phyloP scores from a whole-genome alignment of 2,888 invertebrate genomes.

The Cinara cedri region DNA sequence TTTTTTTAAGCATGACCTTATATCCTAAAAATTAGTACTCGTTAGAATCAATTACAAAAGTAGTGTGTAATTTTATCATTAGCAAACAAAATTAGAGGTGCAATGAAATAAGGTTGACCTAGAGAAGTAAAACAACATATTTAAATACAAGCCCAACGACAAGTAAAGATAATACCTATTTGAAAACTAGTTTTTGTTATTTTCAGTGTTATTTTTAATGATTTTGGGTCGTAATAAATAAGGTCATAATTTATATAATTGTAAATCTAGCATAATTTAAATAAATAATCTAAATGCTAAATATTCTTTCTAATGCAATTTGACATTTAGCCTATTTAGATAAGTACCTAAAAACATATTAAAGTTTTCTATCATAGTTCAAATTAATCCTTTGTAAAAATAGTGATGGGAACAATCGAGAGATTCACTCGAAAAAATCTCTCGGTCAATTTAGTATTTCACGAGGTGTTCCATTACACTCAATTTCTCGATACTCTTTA shows the following conservation, averaged over 20 bases:
- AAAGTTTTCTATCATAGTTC: no score
- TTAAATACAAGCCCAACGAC: slow-evolving; percentile 13
- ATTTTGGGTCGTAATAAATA: slow-evolving; percentile 4
- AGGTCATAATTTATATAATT: not conserved
- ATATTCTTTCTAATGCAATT: no score
- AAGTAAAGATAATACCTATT: not conserved
- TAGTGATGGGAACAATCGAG: no score
- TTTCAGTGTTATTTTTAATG: slow-evolving; percentile 13
- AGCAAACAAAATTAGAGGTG: slow-evolving; percentile 1
- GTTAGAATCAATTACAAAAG: not conserved
- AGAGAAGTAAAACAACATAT: slow-evolving; percentile 5
- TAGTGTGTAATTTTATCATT: slow-evolving; percentile 2
- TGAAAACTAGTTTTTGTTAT: slow-evolving; percentile 23
- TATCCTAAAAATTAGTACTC: slow-evolving; percentile 4
- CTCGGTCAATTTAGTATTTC: no score
- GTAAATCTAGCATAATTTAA: no score
- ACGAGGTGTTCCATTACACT: no score
- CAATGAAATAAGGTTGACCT: slow-evolving; percentile 33
- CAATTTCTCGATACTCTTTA: no score
- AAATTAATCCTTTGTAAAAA: no score
- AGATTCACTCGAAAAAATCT: no score
- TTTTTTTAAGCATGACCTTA: not conserved
- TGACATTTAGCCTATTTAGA: no score
- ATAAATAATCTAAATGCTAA: no score
- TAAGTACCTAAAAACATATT: no score